Conservation (phyloP, 2,113 vertebrate genomes). For the Poeciliopsis occidentalis region DNA sequence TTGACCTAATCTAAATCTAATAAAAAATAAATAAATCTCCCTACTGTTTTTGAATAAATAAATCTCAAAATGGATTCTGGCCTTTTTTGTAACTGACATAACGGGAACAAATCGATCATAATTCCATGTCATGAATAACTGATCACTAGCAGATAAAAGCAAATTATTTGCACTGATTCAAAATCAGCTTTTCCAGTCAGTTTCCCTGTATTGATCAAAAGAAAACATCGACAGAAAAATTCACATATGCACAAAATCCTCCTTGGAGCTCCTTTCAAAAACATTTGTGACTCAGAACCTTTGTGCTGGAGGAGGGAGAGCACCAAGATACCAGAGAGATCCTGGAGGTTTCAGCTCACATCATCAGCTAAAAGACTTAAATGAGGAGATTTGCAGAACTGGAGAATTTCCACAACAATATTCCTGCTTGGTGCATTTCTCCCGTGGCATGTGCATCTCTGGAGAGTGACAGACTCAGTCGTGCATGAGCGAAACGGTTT, state of each 20-base stretch:
- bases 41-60: not conserved
- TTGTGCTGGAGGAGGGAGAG: not conserved
- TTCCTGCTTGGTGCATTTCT: not conserved
- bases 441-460: not conserved
- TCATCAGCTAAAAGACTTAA: not conserved
- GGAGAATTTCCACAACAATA: not conserved
- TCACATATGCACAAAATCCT: not conserved
- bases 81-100: no score
- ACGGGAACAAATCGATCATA: no score
- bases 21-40: not conserved
- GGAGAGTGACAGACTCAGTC: not conserved
- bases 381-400: not conserved
- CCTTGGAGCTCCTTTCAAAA: not conserved
- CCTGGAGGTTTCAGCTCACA: not conserved
- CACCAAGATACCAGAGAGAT: not conserved
- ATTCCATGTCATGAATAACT: no score
- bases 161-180: no score
- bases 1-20: not conserved
- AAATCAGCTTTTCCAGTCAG: no score
- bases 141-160: no score
- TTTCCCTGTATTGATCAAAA: no score
- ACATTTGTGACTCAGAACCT: not conserved
- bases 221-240: not conserved
- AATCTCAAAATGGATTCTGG: not conserved
- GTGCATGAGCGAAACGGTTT: not conserved